Evolutionary conservation across 2,797 vertebrate genomes (phyloP), one percentile per base, ranked within the genome.

Genomic region (Lerista edwardsae): DNA sequence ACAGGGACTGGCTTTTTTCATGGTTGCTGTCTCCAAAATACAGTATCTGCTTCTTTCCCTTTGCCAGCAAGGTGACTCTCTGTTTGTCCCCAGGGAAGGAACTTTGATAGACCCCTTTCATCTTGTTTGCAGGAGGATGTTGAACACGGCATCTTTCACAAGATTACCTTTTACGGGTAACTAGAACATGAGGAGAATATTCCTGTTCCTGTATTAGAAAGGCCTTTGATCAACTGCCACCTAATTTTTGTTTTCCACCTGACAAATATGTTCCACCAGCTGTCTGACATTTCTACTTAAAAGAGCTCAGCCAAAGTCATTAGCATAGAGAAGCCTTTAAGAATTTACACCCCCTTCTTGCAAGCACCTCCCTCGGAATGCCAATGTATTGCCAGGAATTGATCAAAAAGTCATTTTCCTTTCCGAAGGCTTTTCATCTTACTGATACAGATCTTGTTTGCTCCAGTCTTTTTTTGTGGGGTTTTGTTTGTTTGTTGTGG

Each of bases 271-370:
- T 90, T 90, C 72, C 81, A 90, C 75, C 83, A 92, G 57, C 39
- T 93, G 89, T 75, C 75, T 75, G 89, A 86, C 75, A 90, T 90
- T 93, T 90, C 64, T 86, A 19, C 79, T 41, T 87, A 89, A 90
- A 93, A 91, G 74, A 85, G 31, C 27, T 89, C 87, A 55, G 14
- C 36, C 84, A 77, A 90, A 75, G 87, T 21, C 69, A 79, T 75
- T 78, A 76, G 73, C 71, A 85, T 82, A 73, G 2, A 76, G 72
- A 80, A 62, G 41, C 41, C 71, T 85, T 69, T 81, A 83, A 85
- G 51, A 85, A 79, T 34, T 57, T 71, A 34, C 29, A 74, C 34
- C 12, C 47, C n/a, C 23, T 6, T 69, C 41, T 15, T 72, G 67
- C 36, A 39, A 79, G 41, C 73, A 75, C 51, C 41, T 79, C 47